A percentile compares a stretch with the other conserved stretches of the same genome.
These are phyloP conservation scores for Petrocephalus sullivani DNA, from an alignment of 2,797 vertebrate species.

Conservation along the genomic window DNA sequence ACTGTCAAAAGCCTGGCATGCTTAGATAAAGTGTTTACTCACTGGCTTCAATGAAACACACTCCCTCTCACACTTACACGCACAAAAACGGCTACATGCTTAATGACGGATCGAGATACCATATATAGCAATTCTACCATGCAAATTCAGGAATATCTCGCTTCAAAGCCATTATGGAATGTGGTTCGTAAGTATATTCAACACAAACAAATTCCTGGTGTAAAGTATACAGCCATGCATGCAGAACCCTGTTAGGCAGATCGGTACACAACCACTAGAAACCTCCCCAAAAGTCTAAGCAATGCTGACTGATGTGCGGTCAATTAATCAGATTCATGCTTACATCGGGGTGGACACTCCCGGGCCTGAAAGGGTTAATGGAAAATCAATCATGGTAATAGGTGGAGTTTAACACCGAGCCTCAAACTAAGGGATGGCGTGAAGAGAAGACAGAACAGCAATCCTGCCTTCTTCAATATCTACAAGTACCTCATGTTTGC, in stretches of 20 bases:
- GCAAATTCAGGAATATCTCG: conserved; percentile 22
- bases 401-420: conserved; percentile 53
- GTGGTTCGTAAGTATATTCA: conserved; percentile 33
- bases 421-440: conserved; percentile 20
- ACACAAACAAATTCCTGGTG: conserved; percentile 30
- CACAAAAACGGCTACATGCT: conserved; percentile 34
- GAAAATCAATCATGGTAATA: conserved; percentile 65
- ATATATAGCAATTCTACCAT: conserved; percentile 32
- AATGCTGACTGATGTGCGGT: not conserved
- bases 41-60: not conserved
- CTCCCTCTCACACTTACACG: conserved; percentile 10
- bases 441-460: not conserved
- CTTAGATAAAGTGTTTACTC: conserved; percentile 55
- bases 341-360: conserved; percentile 52
- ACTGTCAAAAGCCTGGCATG: conserved; percentile 59
- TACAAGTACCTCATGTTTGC: conserved; percentile 22
- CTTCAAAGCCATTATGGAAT: conserved; percentile 31
- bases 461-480: conserved; percentile 20
- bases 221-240: conserved; percentile 17
- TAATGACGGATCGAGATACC: conserved; percentile 30
- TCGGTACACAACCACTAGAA: conserved; percentile 18
- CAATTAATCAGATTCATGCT: conserved; percentile 32
- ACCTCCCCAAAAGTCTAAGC: not conserved
- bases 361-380: conserved; percentile 68
- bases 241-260: conserved; percentile 36